Evolutionary conservation across 1,140 invertebrate species (phyloP).

Genomic region (Geopemphigus sp.): DNA sequence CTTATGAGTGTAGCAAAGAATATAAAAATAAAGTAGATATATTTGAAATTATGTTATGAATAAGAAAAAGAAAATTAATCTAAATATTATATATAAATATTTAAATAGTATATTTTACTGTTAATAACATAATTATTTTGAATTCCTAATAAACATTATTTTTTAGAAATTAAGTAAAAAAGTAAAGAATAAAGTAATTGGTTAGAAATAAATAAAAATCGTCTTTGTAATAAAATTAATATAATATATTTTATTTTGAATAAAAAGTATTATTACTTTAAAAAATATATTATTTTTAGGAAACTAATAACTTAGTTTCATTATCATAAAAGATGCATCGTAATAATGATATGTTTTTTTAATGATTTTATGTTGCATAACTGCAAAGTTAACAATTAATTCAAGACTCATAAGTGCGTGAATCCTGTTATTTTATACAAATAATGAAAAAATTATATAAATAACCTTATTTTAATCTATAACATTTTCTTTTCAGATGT

Average conservation of each 20-base stretch:
- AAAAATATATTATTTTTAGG: background rate
- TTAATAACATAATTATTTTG: too few relatives aligned
- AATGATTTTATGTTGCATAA: conserved; percentile 7
- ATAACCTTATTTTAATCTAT: conserved; percentile 35
- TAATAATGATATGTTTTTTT: conserved; percentile 39
- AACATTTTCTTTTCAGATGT: conserved; percentile 47
- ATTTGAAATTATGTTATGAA: conserved; percentile 7
- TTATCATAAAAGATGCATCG: conserved; percentile 15
- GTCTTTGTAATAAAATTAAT: too few relatives aligned
- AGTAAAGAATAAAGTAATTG: too few relatives aligned
- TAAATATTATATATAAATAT: too few relatives aligned
- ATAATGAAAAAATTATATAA: conserved; percentile 33
- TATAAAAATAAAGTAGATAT: background rate
- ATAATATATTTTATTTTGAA: too few relatives aligned
- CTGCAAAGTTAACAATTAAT: conserved; percentile 33
- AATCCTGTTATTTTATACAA: conserved; percentile 42
- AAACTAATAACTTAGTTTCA: background rate
- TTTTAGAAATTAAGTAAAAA: too few relatives aligned
- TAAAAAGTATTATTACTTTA: background rate
- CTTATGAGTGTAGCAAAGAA: conserved; percentile 26
- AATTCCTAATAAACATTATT: too few relatives aligned
- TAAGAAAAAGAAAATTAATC: background rate
- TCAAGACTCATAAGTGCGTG: conserved; percentile 39
- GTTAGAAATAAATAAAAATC: too few relatives aligned
- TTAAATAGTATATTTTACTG: too few relatives aligned